A percentile compares a stretch with the other conserved stretches of the same genome.
Evolutionary conservation across 64 coral and sea anemone genomes (phyloP).

Genomic region (Trachythela sp.): DNA sequence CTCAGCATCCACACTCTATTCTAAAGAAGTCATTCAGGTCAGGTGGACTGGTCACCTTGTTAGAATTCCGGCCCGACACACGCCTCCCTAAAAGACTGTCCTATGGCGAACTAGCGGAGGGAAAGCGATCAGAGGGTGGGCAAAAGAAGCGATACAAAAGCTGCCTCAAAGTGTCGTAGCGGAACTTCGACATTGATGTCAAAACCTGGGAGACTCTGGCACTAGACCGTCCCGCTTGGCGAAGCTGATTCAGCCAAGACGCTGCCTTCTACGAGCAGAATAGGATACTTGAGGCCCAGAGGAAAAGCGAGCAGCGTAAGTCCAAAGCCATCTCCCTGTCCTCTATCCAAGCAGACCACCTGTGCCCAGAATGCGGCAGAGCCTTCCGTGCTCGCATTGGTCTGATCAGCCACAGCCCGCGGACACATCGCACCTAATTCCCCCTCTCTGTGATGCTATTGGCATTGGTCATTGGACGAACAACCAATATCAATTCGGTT

Average conservation of each 20-base stretch:
- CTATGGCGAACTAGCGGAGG: neutral
- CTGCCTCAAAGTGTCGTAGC: conserved; percentile 7
- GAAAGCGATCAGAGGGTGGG: neutral
- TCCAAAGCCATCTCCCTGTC: neutral
- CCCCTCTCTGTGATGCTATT: too few relatives aligned
- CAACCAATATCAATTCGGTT: too few relatives aligned
- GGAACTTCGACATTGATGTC: neutral
- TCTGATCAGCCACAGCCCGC: neutral
- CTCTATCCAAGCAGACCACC: neutral
- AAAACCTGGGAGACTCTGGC: conserved; percentile 22
- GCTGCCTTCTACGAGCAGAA: neutral
- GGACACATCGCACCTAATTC: too few relatives aligned
- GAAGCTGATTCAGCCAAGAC: neutral
- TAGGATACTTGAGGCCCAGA: neutral
- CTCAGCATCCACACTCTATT: too few relatives aligned
- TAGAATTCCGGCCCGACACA: conserved; percentile 33
- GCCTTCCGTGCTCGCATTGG: too few relatives aligned
- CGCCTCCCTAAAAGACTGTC: neutral
- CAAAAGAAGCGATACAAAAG: neutral
- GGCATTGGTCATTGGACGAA: too few relatives aligned
- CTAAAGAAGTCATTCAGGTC: too few relatives aligned
- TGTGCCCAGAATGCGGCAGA: too few relatives aligned
- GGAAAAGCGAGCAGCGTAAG: neutral
- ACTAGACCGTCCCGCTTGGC: neutral
- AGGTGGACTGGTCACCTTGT: conserved; percentile 31